Base-by-base conservation (phyloP, 2,888 invertebrate species). In the Scelioninae gen. 2 region DNA sequence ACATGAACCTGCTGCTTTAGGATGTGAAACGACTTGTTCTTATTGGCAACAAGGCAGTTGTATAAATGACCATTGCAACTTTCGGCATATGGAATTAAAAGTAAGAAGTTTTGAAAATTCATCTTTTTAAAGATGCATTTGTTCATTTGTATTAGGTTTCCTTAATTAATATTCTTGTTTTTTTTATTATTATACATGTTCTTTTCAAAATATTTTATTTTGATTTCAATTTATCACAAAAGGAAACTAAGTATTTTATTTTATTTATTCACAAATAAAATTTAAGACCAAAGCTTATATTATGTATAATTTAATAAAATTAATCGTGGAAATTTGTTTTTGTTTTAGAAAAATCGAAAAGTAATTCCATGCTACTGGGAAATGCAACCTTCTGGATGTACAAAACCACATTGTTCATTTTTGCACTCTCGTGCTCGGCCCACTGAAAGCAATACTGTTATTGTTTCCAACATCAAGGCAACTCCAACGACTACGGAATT, bases 331-430 rank as follows among this genome's bases (percentile, higher is more conserved):
- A n/a, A n/a, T n/a, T n/a, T n/a, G n/a, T 31, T 31, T 7, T 35
- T 35, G 10, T 61, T 60, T 86, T 88, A 94, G 93, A 93, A 93
- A 90, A 93, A 94, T 85, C 91, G 94, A 76, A 92, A 92, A 87
- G 90, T 90, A 76, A 94, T 94, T 82, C 93, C 93, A 0, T 96
- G 96, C 86, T 95, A 93, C 85, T 96, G 94, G 94, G 95, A 95
- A 87, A 91, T 89, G 76, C 94, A 95, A 86, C 94, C 94, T 0
- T 90, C 91, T 7, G 96, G 96, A 1, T 96, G 96, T 85, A 90
- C 91, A 78, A 95, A 95, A 87, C 92, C 92, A 64, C 93, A 94
- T 84, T 96, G 96, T 87, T 92, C 93, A 0, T 96, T 95, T 84
- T 88, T 92, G 87, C 95, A 95, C 85, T n/a, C n/a, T n/a, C n/a